phyloP scores from a whole-genome alignment of 1,140 invertebrate species.

The Reticulitermes speratus region DNA sequence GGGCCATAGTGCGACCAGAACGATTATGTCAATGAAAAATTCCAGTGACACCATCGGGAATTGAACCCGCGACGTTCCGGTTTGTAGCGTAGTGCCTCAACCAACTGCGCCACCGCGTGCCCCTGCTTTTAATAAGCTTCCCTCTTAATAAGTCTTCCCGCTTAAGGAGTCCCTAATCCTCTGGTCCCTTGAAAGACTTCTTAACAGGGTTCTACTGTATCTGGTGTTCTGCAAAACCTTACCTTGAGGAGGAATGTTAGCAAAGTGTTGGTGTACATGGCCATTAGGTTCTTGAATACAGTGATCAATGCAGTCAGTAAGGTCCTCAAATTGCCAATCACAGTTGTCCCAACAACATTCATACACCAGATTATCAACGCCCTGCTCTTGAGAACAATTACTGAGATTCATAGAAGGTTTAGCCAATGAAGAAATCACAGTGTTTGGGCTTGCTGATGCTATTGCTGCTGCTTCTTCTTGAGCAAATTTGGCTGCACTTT shows the following conservation, averaged over 20 bases:
- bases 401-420: neutral
- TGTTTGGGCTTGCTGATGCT: slow-evolving; percentile 36
- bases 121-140: no score
- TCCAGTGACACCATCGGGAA: no score
- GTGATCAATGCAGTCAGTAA: slow-evolving; percentile 86
- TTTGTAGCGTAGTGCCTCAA: no score
- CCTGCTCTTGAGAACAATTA: slow-evolving; percentile 35
- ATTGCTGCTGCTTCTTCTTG: slow-evolving; percentile 42
- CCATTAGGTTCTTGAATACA: slow-evolving; percentile 71
- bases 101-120: no score
- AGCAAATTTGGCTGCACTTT: slow-evolving; percentile 60
- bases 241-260: slow-evolving; percentile 46
- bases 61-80: no score
- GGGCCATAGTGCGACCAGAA: no score
- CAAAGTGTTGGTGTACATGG: slow-evolving; percentile 57
- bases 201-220: no score
- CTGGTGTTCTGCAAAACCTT: slow-evolving; percentile 25
- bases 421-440: neutral
- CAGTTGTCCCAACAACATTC: slow-evolving; percentile 92
- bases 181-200: no score
- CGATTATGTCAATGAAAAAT: no score
- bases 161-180: no score
- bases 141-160: no score
- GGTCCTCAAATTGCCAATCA: slow-evolving; percentile 91
- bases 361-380: slow-evolving; percentile 58